Base-by-base conservation (phyloP, 2,113 vertebrate species). In the Myocastor coypus region DNA sequence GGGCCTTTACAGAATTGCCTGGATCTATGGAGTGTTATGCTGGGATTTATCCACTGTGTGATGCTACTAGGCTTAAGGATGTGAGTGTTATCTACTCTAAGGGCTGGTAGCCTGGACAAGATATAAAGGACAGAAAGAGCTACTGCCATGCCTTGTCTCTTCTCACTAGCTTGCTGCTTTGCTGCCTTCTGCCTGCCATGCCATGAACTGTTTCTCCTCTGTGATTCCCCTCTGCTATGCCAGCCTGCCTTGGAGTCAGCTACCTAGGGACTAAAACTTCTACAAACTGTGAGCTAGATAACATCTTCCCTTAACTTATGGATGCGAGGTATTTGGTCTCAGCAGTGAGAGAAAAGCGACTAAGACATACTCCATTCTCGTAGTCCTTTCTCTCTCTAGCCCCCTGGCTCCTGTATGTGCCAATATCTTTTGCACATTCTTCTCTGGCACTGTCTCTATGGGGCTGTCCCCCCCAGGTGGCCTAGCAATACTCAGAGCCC, bases 391-490 rank as follows among this genome's bases (percentile, higher is more conserved):
- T 4, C 3, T 20, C 61, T 86, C 66, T 59, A 37, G 24, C 12
- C 57, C 28, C 75, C 7, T 50, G 37, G 32, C 46, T 1, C 42
- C 50, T 40, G 81, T 94, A 69, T 46, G 46, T 7, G 69, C 68
- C 46, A 37, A 1, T 0, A 0, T 64, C 13, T 78, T 26, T 14
- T 26, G 12, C 50, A 42, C 1, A 1, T 40, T 14, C 40, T 19
- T 11, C 4, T 30, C 50, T 12, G 30, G 30, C 0, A 61, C 32
- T 9, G 19, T 26, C 5, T 63, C 40, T 40, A 37, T 73, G 52
- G 92, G 14, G 37, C 16, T 32, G n/a, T 32, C 55, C 30, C n/a
- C 7, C 7, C 50, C 78, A 46, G 50, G 50, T 0, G 17, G 55
- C 28, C 82, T 46, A 42, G 1, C 2, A 68, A 71, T 17, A 68